These are phyloP conservation scores for Phataginus tetradactyla DNA, from an alignment of 2,797 vertebrate species.

Conservation along the genomic window DNA sequence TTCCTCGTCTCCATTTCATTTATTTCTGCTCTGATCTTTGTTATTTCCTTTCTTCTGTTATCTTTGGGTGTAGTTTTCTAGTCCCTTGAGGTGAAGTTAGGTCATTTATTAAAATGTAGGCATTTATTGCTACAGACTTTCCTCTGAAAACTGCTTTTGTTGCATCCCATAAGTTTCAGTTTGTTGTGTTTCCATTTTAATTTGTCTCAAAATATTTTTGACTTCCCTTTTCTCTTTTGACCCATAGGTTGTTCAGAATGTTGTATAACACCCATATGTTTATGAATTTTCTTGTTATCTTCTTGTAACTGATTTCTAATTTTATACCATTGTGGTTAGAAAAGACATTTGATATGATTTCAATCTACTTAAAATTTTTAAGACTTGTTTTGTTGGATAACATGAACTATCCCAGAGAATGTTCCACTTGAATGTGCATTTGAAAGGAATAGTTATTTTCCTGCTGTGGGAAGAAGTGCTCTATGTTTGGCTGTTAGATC, in stretches of 20 bases:
- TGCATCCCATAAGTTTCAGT: neutral
- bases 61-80: neutral
- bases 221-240: neutral
- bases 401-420: neutral
- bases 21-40: neutral
- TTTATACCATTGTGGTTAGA: neutral
- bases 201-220: neutral
- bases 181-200: neutral
- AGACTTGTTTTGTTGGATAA: neutral
- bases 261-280: neutral
- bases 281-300: neutral
- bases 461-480: neutral
- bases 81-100: neutral
- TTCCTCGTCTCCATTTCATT: neutral
- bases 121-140: neutral
- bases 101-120: neutral
- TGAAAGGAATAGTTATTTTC: neutral
- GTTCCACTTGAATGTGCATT: neutral
- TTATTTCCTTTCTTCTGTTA: neutral
- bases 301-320: slow-evolving; percentile 25
- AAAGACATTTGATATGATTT: neutral
- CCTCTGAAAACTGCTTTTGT: neutral
- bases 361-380: neutral
- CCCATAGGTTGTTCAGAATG: neutral
- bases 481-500: neutral